phyloP scores from a whole-genome alignment of 1,140 invertebrate genomes.

The Drosophila eugracilis region DNA sequence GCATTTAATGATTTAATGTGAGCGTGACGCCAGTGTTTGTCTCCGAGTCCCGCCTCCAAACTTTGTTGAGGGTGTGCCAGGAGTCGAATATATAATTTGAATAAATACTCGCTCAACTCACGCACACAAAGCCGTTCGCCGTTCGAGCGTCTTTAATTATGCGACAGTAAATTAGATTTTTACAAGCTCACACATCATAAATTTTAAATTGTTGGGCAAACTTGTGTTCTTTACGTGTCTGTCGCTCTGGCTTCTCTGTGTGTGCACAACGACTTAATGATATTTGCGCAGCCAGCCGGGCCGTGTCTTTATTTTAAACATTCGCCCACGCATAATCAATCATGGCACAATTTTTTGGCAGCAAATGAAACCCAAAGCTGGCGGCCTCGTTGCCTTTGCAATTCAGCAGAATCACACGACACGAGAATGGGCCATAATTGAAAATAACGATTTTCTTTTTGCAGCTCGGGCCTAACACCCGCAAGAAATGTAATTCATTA shows the following conservation, averaged over 20 bases:
- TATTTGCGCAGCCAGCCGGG: slow-evolving; percentile 57
- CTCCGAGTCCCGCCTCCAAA: slow-evolving; percentile 13
- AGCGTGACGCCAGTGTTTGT: slow-evolving; percentile 54
- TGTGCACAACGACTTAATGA: slow-evolving; percentile 64
- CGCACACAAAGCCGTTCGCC: slow-evolving; percentile 22
- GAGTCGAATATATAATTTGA: slow-evolving; percentile 56
- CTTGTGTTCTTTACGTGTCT: slow-evolving; percentile 27
- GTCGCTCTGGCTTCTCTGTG: slow-evolving; percentile 1
- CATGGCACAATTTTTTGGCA: slow-evolving; percentile 70
- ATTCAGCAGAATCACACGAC: slow-evolving; percentile 4
- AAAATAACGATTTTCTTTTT: slow-evolving; percentile 77
- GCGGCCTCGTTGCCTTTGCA: slow-evolving; percentile 31
- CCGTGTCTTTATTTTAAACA: slow-evolving; percentile 79
- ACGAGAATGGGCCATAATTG: slow-evolving; percentile 58
- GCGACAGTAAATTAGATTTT: slow-evolving; percentile 80
- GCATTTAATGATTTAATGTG: slow-evolving; percentile 81
- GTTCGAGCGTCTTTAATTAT: slow-evolving; percentile 68
- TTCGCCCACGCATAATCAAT: slow-evolving; percentile 74
- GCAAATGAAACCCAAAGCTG: slow-evolving; percentile 62
- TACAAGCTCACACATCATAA: slow-evolving; percentile 81
- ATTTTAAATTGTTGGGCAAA: slow-evolving; percentile 76
- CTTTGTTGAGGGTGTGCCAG: slow-evolving; percentile 44
- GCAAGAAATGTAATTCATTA: slow-evolving; percentile 83
- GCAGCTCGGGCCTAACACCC: slow-evolving; percentile 57
- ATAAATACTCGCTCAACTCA: slow-evolving; percentile 42